Evolutionary conservation across 2,113 vertebrate species (phyloP), one percentile per base, ranked within the genome.

Genomic region (Glaucidium brasilianum): DNA sequence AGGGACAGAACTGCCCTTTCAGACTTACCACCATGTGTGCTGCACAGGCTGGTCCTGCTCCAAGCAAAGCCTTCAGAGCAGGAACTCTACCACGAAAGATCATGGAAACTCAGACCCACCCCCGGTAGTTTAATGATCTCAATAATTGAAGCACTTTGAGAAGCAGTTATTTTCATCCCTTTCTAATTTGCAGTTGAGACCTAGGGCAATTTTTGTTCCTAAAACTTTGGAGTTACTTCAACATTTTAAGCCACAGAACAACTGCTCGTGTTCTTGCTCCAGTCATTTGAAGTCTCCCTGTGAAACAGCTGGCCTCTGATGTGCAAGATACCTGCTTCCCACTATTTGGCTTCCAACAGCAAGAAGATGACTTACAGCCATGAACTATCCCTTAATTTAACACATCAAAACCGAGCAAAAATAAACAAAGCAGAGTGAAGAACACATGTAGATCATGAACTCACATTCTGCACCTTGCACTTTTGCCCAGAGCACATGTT

Each of bases 381-480:
- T 92, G 97, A 97, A 75, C 97, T 97, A 96, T 86, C 96, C 96
- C 97, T 97, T 94, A 87, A 97, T 97, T 97, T 96, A 80, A 94
- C 94, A 94, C 93, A 96, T 97, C 90, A 96, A 92, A 78, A 93
- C 84, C 12, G 1, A 97, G 90, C 2, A 7, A 97, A 98, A 98
- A 98, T 92, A 98, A 97, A 98, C 85, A 98, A 75, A 94, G 81
- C 77, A 6, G n/a, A 79, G 87, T 78, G 82, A 86, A 75, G 94
- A 95, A 92, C 95, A 95, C 67, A 95, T 92, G 95, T 90, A 72
- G 90, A 93, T 60, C 97, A 66, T 96, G 97, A 97, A 97, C 95
- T 96, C 92, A 26, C 90, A 96, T 96, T 97, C 95, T 97, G 94
- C 97, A 96, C 90, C 92, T 75, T 55, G 75, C 92, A 96, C 52